Conservation (phyloP, 2,888 invertebrate species). For the Tipula helvola region DNA sequence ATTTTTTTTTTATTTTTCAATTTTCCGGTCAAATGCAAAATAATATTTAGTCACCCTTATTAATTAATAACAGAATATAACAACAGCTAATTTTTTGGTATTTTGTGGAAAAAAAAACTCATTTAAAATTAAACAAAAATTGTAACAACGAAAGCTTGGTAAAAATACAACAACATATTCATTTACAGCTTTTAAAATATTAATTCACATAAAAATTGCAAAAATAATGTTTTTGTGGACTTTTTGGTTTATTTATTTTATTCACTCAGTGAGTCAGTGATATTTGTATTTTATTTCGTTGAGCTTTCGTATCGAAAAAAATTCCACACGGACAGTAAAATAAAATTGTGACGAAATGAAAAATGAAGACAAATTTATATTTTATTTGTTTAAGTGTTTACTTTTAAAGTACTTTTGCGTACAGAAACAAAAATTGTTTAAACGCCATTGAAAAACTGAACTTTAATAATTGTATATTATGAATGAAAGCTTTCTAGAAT, state of each 20-base stretch:
- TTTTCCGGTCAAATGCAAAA: background rate
- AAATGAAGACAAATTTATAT: background rate
- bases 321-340: background rate
- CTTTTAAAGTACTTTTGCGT: background rate
- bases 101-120: background rate
- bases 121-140: background rate
- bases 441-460: background rate
- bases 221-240: background rate
- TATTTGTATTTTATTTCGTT: background rate
- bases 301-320: background rate
- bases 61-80: background rate
- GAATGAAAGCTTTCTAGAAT: background rate
- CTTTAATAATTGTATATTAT: background rate
- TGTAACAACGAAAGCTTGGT: background rate
- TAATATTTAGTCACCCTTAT: background rate
- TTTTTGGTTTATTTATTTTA: background rate
- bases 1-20: background rate
- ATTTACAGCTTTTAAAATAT: background rate
- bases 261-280: background rate
- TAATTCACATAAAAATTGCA: background rate
- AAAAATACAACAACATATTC: background rate
- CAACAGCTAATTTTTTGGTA: background rate
- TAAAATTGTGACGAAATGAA: background rate
- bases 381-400: background rate
- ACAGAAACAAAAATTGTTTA: background rate